Evolutionary conservation across 1,140 invertebrate species (phyloP), one percentile per base, ranked within the genome.

Genomic region (Brachionus asplanchnoidis): DNA sequence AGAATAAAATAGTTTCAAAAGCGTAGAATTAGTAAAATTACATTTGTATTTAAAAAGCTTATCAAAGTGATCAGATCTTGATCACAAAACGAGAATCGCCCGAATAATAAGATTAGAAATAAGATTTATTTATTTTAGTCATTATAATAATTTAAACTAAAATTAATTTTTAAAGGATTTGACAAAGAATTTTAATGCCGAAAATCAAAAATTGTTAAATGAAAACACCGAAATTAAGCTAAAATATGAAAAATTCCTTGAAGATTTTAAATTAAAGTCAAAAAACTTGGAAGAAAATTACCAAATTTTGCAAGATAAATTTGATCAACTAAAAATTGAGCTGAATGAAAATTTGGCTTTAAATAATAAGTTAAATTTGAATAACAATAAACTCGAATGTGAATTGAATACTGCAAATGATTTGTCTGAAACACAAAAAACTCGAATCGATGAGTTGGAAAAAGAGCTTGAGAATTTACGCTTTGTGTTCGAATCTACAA

Each of bases 261-360:
- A 87, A 23, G 88, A 89, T 84, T 89, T 88, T 65, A 87, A 89
- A 85, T 87, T 86, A 14, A 85, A 88, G 73, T 86, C 87, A 56
- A 86, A 88, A 53, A 85, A 86, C 32, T 86, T 87, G 73, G 87
- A 89, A 26, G 85, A 86, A 60, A 88, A 89, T 50, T 46, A 88
- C 8, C 70, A 87, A 28, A 85, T 46, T 79, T 46, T 88, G 56
- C 85, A 87, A 75, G 85, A 88, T n/a, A 83, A 86, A 50, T 86
- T 85, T 1, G 84, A 82, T 26, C 84, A 86, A 36, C 56, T 84
- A 80, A 86, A 87, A 40, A 87, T 86, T 66, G 85, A 87, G 17
- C 75, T 87, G 1, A 70, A 53, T 17, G 84, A 85, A 8, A 84
- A 85, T 68, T 86, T 88, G 44, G 70, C 85, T 32, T 20, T 80